These are phyloP conservation scores for Alviniconcha strummeri DNA, from an alignment of 2,888 invertebrate species.

Conservation along the genomic window DNA sequence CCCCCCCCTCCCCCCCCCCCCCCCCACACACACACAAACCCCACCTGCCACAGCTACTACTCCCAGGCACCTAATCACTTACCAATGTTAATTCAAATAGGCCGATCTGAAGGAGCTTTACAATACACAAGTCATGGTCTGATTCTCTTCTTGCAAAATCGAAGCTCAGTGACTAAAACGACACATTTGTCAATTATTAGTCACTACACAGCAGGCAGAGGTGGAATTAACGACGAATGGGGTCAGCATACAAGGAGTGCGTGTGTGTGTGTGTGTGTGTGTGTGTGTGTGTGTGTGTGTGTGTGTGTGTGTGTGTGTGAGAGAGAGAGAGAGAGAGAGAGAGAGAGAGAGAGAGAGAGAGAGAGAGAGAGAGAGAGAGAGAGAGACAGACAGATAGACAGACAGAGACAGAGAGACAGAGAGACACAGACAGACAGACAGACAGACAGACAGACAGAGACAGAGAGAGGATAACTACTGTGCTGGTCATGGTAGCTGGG, in stretches of 20 bases:
- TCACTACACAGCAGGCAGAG: neutral
- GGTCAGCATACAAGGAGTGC: neutral
- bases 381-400: neutral
- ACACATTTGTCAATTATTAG: too few relatives aligned
- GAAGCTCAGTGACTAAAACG: too few relatives aligned
- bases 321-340: neutral
- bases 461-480: neutral
- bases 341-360: slow-evolving; percentile 11
- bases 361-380: slow-evolving; percentile 6
- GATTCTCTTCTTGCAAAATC: too few relatives aligned
- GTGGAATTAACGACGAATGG: neutral
- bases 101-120: too few relatives aligned
- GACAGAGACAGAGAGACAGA: neutral
- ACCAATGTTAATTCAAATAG: too few relatives aligned
- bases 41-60: too few relatives aligned
- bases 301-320: neutral
- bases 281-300: neutral
- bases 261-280: neutral
- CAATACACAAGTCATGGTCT: too few relatives aligned
- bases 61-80: too few relatives aligned
- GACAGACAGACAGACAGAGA: neutral
- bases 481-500: too few relatives aligned
- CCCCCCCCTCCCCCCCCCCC: too few relatives aligned
- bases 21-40: too few relatives aligned
- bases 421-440: neutral